phyloP scores from a whole-genome alignment of 2,797 vertebrate genomes.

The Lerista edwardsae region DNA sequence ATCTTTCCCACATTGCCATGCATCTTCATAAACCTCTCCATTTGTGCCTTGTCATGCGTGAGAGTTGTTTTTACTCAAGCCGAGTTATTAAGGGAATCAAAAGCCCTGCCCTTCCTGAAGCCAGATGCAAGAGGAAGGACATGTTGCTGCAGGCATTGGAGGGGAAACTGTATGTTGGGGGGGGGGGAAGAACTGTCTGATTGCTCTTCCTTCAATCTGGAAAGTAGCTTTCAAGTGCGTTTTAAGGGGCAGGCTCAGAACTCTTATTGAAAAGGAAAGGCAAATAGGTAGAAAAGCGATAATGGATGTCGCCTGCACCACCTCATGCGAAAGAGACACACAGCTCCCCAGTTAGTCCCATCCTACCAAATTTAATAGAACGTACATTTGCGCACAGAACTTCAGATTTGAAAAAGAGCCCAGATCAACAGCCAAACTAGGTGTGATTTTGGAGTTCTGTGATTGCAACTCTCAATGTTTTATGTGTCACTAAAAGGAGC shows the following conservation, averaged over 20 bases:
- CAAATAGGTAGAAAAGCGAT: not conserved
- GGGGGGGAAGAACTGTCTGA: not conserved
- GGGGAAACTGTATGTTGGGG: not conserved
- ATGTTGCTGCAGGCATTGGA: slow-evolving; percentile 1
- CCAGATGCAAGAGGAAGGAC: slow-evolving; percentile 6
- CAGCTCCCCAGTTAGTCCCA: no score
- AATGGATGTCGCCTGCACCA: not conserved
- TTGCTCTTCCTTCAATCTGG: not conserved
- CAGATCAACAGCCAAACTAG: no score
- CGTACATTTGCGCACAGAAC: not conserved
- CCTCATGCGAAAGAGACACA: no score
- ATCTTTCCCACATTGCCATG: not conserved
- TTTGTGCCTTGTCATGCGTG: not conserved
- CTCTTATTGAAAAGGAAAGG: not conserved
- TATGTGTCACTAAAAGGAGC: no score
- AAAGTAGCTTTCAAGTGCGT: not conserved
- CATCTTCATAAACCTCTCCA: slow-evolving; percentile 21
- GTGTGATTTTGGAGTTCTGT: no score
- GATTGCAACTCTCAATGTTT: no score
- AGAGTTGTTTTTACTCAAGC: slow-evolving; percentile 13
- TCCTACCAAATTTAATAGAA: not conserved
- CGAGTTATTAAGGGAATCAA: not conserved
- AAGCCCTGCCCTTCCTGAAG: slow-evolving; percentile 13
- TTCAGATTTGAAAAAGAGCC: not conserved
- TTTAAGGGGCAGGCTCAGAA: not conserved